Evolutionary conservation across 2,113 vertebrate species (phyloP).

Genomic region (Festucalex cinctus): DNA sequence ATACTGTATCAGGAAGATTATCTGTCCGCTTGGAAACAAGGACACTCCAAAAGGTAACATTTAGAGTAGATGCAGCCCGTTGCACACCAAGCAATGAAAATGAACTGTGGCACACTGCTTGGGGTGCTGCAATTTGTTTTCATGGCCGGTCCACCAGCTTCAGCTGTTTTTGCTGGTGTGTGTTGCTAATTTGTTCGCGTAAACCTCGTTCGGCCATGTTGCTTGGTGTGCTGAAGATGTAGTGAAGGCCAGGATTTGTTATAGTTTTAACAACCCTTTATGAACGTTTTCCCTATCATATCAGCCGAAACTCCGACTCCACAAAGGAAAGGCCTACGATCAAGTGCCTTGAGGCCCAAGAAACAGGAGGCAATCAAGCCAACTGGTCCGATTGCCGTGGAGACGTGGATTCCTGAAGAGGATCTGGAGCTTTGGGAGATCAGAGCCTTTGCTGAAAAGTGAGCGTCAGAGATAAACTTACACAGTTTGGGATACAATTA

Average conservation of each 20-base stretch:
- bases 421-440: slow-evolving; percentile 99
- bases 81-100: not conserved
- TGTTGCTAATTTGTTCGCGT: too few species aligned
- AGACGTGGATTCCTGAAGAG: slow-evolving; percentile 95
- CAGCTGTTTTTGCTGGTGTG: not conserved
- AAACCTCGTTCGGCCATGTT: too few species aligned
- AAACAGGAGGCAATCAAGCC: slow-evolving; percentile 93
- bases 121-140: not conserved
- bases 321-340: slow-evolving; percentile 80
- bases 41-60: slow-evolving; percentile 90
- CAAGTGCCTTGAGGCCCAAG: slow-evolving; percentile 92
- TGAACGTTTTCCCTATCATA: not conserved
- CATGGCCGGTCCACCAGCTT: not conserved
- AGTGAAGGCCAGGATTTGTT: too few species aligned
- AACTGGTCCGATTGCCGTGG: slow-evolving; percentile 90
- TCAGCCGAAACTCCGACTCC: slow-evolving; percentile 88
- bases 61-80: not conserved
- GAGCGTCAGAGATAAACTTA: not conserved
- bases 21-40: slow-evolving; percentile 92
- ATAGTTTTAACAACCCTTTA: not conserved
- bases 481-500: not conserved
- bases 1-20: slow-evolving; percentile 97
- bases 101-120: not conserved
- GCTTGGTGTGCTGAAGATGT: not conserved
- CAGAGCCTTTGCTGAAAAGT: slow-evolving; percentile 95